Evolutionary conservation across 2,797 vertebrate genomes (phyloP), one percentile per base, ranked within the genome.

Genomic region (Sebastes itinus): DNA sequence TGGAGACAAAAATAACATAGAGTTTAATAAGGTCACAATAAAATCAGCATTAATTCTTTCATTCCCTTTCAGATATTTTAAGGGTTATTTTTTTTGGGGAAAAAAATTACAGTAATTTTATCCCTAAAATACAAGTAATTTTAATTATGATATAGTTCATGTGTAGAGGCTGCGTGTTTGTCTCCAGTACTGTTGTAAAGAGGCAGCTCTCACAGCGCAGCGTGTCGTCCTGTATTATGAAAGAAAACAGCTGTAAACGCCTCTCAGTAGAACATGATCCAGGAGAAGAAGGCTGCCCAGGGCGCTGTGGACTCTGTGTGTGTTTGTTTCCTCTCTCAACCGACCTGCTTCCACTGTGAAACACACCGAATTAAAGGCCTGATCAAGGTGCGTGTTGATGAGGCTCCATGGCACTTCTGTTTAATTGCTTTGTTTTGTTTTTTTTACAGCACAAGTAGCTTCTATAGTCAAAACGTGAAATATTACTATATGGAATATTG

Each of bases 221-320:
- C 89, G 81, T 86, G 92, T 81, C 83, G 82, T 35, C 79, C 85
- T 86, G 86, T 85, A 77, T 91, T 87, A 85, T 80, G 84, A 92
- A 80, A 84, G 22, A 77, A 91, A 94, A 92, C 94, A 94, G 93
- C 94, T 93, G 94, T 91, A 92, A 90, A 88, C 88, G 88, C 85
- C 86, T 88, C 89, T 60, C 81, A 73, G 75, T 81, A 87, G 65
- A 92, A 92, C 90, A 87, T 69, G 87, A 93, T 84, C 75, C 84
- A 83, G 85, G 85, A 80, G 86, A 28, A 27, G 86, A 42, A 27
- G 86, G 78, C 80, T 82, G 88, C 88, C 69, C 88, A 64, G 66
- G 82, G 78, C 85, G 83, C 88, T 14, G 74, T 68, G 69, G 82
- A 76, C 85, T 82, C 88, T 14, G 74, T 71, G 77, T 80, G 77